Evolutionary conservation across 2,797 vertebrate genomes (phyloP).

Genomic region (Ctenopoma kingsleyae): DNA sequence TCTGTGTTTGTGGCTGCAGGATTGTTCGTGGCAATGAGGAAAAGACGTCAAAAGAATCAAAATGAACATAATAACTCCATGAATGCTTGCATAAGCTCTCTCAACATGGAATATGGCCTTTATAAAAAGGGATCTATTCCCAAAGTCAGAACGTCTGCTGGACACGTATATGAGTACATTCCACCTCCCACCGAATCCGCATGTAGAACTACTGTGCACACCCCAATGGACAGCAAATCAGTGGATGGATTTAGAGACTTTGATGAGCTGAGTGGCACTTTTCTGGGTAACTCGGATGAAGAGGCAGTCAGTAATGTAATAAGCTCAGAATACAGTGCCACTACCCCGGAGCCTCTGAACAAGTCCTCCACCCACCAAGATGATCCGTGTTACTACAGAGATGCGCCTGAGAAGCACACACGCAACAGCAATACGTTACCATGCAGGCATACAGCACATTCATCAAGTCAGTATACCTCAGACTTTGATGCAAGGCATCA

Average conservation of each 20-base stretch:
- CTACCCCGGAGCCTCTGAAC: conserved; percentile 91
- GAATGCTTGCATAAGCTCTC: conserved; percentile 94
- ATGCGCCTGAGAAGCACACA: conserved; percentile 89
- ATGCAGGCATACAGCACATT: conserved; percentile 89
- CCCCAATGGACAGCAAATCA: conserved; percentile 87
- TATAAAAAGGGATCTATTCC: conserved; percentile 90
- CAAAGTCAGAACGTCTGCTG: conserved; percentile 92
- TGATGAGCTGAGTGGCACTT: conserved; percentile 92
- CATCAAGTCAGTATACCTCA: conserved; percentile 89
- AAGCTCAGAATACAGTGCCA: conserved; percentile 91
- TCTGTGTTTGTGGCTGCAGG: conserved; percentile 95
- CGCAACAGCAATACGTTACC: conserved; percentile 88
- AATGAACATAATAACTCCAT: conserved; percentile 91
- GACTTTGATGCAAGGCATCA: conserved; percentile 92
- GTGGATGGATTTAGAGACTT: conserved; percentile 93
- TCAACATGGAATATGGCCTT: conserved; percentile 95
- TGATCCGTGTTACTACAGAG: conserved; percentile 92
- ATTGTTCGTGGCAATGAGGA: conserved; percentile 93
- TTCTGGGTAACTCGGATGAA: conserved; percentile 87
- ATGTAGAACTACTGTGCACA: conserved; percentile 88
- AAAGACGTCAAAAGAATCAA: conserved; percentile 90
- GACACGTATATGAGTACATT: conserved; percentile 96
- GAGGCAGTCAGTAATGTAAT: conserved; percentile 86
- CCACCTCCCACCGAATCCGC: conserved; percentile 90
- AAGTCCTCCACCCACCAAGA: conserved; percentile 89